phyloP scores from a whole-genome alignment of 2,888 invertebrate species.

The Chrysina gloriosa region DNA sequence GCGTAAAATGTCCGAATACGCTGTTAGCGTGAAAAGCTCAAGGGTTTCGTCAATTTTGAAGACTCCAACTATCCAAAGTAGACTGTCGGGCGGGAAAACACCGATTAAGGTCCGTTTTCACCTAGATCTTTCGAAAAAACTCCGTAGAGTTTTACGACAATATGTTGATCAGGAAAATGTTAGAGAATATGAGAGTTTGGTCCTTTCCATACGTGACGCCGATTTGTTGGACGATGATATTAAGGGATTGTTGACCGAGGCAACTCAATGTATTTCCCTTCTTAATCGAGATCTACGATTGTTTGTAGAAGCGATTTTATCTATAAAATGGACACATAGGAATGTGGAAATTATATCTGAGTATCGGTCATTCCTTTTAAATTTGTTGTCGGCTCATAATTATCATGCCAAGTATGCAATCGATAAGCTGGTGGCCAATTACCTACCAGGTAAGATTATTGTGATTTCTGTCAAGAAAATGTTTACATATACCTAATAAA shows the following conservation, averaged over 20 bases:
- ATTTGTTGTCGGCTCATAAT: slow-evolving; percentile 76
- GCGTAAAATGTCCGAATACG: slow-evolving; percentile 46
- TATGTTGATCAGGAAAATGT: slow-evolving; percentile 61
- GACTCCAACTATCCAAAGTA: slow-evolving; percentile 47
- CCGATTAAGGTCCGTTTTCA: slow-evolving; percentile 63
- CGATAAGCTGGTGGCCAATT: slow-evolving; percentile 70
- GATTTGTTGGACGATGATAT: slow-evolving; percentile 70
- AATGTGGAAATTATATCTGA: slow-evolving; percentile 66
- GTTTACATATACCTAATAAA: too few relatives aligned
- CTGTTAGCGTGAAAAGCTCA: slow-evolving; percentile 39
- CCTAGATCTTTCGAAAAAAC: slow-evolving; percentile 65
- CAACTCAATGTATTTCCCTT: slow-evolving; percentile 70
- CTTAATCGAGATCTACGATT: slow-evolving; percentile 69
- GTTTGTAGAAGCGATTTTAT: slow-evolving; percentile 72
- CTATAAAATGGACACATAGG: slow-evolving; percentile 70
- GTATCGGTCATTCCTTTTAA: slow-evolving; percentile 74
- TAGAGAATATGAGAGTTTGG: slow-evolving; percentile 67
- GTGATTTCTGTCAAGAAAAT: too few relatives aligned
- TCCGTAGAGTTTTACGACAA: slow-evolving; percentile 65
- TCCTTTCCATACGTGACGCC: slow-evolving; percentile 67
- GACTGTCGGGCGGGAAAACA: slow-evolving; percentile 38
- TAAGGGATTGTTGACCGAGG: slow-evolving; percentile 68
- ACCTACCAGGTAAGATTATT: slow-evolving; percentile 69
- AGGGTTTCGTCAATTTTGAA: slow-evolving; percentile 49
- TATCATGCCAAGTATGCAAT: slow-evolving; percentile 73